These are phyloP conservation scores for Helicoverpa zea DNA, from an alignment of 1,140 invertebrate genomes.

Conservation along the genomic window DNA sequence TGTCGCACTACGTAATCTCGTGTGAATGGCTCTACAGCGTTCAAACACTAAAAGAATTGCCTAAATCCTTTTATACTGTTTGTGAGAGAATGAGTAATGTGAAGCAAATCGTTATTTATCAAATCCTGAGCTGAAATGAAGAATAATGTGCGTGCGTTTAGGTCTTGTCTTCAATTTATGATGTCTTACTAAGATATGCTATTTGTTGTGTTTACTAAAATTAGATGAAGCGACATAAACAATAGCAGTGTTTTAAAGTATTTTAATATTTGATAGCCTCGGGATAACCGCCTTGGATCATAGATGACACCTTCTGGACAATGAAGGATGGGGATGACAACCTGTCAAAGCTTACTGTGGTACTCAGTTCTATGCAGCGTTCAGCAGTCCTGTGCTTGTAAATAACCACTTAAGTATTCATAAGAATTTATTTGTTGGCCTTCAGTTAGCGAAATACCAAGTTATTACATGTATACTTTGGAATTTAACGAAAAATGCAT, in stretches of 20 bases:
- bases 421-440: neutral
- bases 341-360: too few relatives aligned
- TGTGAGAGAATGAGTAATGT: neutral
- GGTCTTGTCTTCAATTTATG: too few relatives aligned
- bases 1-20: conserved; percentile 25
- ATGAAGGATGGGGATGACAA: neutral
- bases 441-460: neutral
- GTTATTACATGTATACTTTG: neutral
- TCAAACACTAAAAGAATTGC: conserved; percentile 38
- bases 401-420: neutral
- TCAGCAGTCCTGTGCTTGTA: neutral
- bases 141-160: too few relatives aligned
- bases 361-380: neutral
- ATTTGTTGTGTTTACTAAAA: too few relatives aligned
- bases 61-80: conserved; percentile 27
- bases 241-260: too few relatives aligned
- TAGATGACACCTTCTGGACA: too few relatives aligned
- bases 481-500: neutral
- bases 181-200: too few relatives aligned
- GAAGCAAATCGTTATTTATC: neutral
- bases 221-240: too few relatives aligned
- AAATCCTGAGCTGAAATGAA: neutral
- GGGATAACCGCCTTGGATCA: too few relatives aligned
- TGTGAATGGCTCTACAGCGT: conserved; percentile 20
- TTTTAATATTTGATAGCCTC: too few relatives aligned